Conservation (phyloP, 1,140 invertebrate species). For the Cydia amplana region DNA sequence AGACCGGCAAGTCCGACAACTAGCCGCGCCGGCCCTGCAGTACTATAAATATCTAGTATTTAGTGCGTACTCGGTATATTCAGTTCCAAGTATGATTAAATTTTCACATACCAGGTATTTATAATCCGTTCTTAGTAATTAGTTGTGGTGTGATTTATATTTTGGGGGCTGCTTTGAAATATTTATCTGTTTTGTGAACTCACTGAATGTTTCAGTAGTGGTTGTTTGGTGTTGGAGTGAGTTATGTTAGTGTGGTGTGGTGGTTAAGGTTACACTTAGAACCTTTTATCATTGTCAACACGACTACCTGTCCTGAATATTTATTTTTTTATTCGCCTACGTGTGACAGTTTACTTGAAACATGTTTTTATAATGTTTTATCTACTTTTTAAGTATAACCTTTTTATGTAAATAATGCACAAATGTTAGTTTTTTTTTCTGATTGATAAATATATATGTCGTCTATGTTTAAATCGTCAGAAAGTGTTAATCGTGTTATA, state of each 20-base stretch:
- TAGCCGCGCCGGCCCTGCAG: conserved; percentile 32
- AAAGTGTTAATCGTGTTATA: no score
- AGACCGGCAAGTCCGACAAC: conserved; percentile 13
- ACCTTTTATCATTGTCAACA: conserved; percentile 10
- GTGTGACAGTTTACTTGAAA: conserved; percentile 1
- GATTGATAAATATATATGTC: not conserved
- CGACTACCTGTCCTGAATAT: not conserved
- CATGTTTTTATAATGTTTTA: not conserved
- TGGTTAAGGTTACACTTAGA: no score
- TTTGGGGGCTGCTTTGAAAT: not conserved
- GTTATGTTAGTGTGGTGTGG: conserved; percentile 3
- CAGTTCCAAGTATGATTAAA: conserved; percentile 28
- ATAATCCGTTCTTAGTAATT: conserved; percentile 24
- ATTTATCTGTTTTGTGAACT: conserved; percentile 15
- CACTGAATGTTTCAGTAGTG: conserved; percentile 5
- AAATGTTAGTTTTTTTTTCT: no score
- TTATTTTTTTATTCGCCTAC: not conserved
- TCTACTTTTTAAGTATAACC: not conserved
- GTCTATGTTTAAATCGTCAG: no score
- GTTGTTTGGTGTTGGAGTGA: conserved; percentile 3
- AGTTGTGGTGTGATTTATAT: conserved; percentile 23
- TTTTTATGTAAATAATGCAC: not conserved
- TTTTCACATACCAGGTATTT: conserved; percentile 28
- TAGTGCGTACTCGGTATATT: conserved; percentile 31
- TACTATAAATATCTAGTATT: conserved; percentile 38